These are phyloP conservation scores for Tonatia bakeri DNA, from an alignment of 2,113 vertebrate species.

Conservation along the genomic window DNA sequence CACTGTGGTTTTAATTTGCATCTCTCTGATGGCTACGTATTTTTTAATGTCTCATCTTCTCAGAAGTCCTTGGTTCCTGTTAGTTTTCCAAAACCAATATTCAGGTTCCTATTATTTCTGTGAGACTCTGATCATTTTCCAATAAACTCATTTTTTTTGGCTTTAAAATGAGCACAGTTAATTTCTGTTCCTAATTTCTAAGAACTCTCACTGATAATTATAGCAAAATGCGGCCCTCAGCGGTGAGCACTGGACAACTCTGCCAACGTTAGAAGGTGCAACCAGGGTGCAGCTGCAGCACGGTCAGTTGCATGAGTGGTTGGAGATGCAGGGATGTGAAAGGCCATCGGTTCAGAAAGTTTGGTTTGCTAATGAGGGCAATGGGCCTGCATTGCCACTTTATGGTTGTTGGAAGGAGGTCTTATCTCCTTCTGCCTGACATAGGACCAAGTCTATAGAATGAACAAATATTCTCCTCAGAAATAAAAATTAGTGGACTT, in stretches of 20 bases:
- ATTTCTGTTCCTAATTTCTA: not conserved
- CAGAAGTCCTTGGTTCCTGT: not conserved
- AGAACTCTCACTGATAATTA: not conserved
- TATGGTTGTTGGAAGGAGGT: not conserved
- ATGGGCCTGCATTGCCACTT: not conserved
- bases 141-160: not conserved
- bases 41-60: not conserved
- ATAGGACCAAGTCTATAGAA: not conserved
- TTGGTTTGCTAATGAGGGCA: not conserved
- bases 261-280: not conserved
- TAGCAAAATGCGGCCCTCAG: not conserved
- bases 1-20: too few species aligned
- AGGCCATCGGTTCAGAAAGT: not conserved
- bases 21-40: not conserved
- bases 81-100: not conserved
- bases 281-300: not conserved
- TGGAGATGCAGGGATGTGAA: not conserved
- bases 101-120: not conserved
- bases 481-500: not conserved
- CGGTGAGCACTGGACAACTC: not conserved
- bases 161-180: not conserved
- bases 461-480: not conserved
- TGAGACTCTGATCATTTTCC: not conserved
- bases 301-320: not conserved
- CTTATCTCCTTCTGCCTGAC: not conserved